Evolutionary conservation across 2,797 vertebrate species (phyloP), one percentile per base, ranked within the genome.

Genomic region (Anolis apletophallus): DNA sequence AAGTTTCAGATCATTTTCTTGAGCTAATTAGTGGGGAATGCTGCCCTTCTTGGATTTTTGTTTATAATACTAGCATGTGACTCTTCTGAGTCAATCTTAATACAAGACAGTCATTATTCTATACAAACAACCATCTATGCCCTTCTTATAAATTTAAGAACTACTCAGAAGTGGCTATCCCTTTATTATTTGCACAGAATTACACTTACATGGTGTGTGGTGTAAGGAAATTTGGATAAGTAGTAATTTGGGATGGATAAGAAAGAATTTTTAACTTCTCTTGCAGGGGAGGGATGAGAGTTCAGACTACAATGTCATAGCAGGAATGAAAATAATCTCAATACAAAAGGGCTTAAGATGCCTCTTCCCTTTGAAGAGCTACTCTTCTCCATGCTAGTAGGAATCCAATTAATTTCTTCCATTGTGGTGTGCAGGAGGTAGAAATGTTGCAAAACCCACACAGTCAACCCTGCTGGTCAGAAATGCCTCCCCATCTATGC

Each of bases 401-500:
- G 71, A 84, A 84, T 81, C 71, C 85, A 83, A 71, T 73, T 59
- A 40, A 83, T 76, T 61, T 54, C 21, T 36, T 80, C 81, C 19
- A 59, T 52, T 74, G 34, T 67, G 61, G 68, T 57, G 59, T 67
- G 71, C 77, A 85, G 83, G 21, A 68, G 75, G 67, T 74, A 50
- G 69, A 83, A 80, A 57, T 7, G 16, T 8, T 26, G 34, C 29
- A 76, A 59, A 83, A 64, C 29, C 29, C 36, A 55, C 76, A 32
- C 16, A 5, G 54, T 29, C 46, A 17, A n/a, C 26, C 55, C 26
- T 40, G 67, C 19, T 40, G 14, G n/a, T 12, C 16, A 54, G 57
- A 69, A 74, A 75, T 80, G 61, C 69, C 80, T 14, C 21, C n/a
- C n/a, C 16, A 34, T 36, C 52, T 2, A 83, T 4, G 69, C 23